These are phyloP conservation scores for Papilio elwesi DNA, from an alignment of 2,888 invertebrate species.

Conservation along the genomic window DNA sequence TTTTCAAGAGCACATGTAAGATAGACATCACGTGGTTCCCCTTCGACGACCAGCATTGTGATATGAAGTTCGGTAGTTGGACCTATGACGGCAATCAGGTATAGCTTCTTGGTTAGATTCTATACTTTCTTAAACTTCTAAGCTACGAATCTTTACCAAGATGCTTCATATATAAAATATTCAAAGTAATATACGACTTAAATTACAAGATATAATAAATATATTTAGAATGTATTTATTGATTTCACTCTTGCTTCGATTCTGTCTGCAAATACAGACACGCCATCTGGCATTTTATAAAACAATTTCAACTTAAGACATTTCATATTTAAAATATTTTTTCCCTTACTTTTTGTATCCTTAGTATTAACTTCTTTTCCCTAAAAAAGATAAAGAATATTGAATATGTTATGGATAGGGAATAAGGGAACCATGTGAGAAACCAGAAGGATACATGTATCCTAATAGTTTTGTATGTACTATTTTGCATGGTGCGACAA, in stretches of 20 bases:
- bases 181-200: not conserved
- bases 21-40: constrained; percentile 99
- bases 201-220: constrained; percentile 6
- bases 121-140: constrained; percentile 2
- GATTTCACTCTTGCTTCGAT: not conserved
- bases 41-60: constrained; percentile 99
- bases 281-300: constrained; percentile 7
- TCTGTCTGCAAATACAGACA: not conserved
- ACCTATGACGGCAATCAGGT: constrained; percentile 99
- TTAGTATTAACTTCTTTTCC: not conserved
- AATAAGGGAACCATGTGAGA: constrained; percentile 91
- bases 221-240: constrained; percentile 1
- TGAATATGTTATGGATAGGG: constrained; percentile 51
- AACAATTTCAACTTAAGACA: constrained; percentile 8
- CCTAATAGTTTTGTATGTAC: constrained; percentile 86
- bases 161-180: constrained; percentile 5
- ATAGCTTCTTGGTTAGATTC: constrained; percentile 58
- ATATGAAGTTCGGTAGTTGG: constrained; percentile 99
- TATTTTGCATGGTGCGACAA: constrained; percentile 92
- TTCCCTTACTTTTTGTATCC: not conserved
- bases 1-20: constrained; percentile 99
- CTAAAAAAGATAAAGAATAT: too few relatives aligned
- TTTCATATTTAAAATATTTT: constrained; percentile 9
- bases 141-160: constrained; percentile 26
- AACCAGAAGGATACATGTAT: constrained; percentile 76